Conservation (phyloP, 2,888 invertebrate species). For the Autographa gamma region DNA sequence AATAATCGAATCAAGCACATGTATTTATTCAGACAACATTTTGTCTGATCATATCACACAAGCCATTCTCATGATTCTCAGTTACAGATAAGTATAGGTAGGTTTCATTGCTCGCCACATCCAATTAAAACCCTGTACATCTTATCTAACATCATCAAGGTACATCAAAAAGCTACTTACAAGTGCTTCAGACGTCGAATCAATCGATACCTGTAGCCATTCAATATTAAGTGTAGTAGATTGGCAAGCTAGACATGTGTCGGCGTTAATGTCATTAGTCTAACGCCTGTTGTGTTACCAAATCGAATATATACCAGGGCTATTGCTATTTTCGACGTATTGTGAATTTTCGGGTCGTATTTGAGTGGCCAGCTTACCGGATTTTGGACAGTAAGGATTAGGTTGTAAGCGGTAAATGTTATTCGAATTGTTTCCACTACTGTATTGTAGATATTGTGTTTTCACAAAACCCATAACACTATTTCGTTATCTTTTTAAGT, state of each 20-base stretch:
- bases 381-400: background rate
- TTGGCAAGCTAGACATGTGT: conserved; percentile 57
- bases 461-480: background rate
- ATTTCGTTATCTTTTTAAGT: background rate
- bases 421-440: background rate
- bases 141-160: background rate
- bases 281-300: conserved; percentile 33
- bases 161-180: background rate
- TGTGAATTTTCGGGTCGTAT: conserved; percentile 14
- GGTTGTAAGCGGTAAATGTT: background rate
- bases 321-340: conserved; percentile 17
- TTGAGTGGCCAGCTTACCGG: conserved; percentile 1
- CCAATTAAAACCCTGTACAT: background rate
- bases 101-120: background rate
- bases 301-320: conserved; percentile 36
- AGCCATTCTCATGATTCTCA: background rate
- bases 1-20: background rate
- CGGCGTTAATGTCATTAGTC: conserved; percentile 51
- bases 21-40: background rate
- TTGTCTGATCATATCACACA: background rate
- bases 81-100: background rate
- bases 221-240: conserved; percentile 38
- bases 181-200: background rate
- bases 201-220: conserved; percentile 29
- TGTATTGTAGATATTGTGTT: too few relatives aligned